Percentiles rank a stretch among this genome's conserved stretches.
phyloP scores from a whole-genome alignment of 1,140 invertebrate genomes.

The Drosophila subpulchrella region DNA sequence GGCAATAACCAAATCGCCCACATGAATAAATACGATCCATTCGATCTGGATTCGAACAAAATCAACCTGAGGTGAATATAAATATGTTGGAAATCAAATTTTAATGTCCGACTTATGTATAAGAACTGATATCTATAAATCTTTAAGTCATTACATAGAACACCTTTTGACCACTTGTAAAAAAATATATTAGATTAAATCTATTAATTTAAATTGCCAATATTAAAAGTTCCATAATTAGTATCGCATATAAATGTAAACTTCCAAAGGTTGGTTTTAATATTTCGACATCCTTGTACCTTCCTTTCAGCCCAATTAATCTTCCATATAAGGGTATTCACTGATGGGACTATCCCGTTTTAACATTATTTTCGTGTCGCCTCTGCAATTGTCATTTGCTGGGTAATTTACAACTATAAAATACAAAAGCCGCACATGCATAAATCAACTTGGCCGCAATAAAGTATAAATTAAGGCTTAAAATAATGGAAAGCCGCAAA shows the following conservation, averaged over 20 bases:
- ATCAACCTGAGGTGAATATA: neutral
- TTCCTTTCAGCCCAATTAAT: no score
- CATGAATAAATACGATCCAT: constrained; percentile 4
- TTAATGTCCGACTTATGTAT: neutral
- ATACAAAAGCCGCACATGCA: constrained; percentile 48
- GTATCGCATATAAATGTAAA: no score
- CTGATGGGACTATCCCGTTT: neutral
- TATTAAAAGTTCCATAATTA: no score
- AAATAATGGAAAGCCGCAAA: constrained; percentile 42
- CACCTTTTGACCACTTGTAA: no score
- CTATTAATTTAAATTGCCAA: no score
- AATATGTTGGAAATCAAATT: neutral
- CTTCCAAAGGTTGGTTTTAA: no score
- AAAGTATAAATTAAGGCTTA: constrained; percentile 53
- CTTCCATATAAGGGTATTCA: neutral
- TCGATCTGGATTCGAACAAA: neutral
- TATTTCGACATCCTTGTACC: no score
- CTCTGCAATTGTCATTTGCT: constrained; percentile 45
- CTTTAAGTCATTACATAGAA: no score
- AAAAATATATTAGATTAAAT: no score
- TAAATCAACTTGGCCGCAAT: constrained; percentile 60
- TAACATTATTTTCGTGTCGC: neutral
- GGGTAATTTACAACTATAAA: constrained; percentile 46
- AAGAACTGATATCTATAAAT: no score
- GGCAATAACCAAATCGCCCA: constrained; percentile 11